These are phyloP conservation scores for Cordilura impudica DNA, from an alignment of 2,888 invertebrate species.

Conservation along the genomic window DNA sequence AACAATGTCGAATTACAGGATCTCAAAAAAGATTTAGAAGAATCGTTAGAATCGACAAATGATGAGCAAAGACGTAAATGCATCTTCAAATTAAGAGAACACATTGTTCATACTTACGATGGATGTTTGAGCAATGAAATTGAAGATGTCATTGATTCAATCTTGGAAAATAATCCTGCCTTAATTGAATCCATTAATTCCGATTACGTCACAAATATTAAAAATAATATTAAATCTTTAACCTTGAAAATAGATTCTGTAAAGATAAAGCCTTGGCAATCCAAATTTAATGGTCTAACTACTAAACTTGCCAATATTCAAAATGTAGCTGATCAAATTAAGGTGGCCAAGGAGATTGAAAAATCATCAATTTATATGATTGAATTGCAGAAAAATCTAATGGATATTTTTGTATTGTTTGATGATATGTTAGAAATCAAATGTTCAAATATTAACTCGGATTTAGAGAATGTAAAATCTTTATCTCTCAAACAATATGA, in stretches of 20 bases:
- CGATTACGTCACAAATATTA: conserved; percentile 27
- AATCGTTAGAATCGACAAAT: conserved; percentile 59
- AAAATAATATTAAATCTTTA: neutral
- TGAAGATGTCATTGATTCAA: conserved; percentile 60
- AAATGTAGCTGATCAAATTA: conserved; percentile 14
- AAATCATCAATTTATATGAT: conserved; percentile 63
- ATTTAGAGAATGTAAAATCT: conserved; percentile 43
- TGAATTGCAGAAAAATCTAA: conserved; percentile 70
- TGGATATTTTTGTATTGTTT: conserved; percentile 65
- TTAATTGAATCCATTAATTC: conserved; percentile 39
- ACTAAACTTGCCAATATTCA: conserved; percentile 42
- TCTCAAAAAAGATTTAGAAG: conserved; percentile 31
- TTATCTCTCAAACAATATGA: conserved; percentile 47
- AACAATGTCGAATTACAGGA: conserved; percentile 26
- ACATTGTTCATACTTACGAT: conserved; percentile 75
- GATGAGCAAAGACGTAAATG: conserved; percentile 65
- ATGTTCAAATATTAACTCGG: conserved; percentile 2
- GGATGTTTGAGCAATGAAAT: conserved; percentile 63
- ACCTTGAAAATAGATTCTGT: conserved; percentile 8
- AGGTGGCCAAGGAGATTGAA: conserved; percentile 9
- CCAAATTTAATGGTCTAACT: conserved; percentile 9
- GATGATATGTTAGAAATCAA: conserved; percentile 55
- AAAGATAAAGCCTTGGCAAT: neutral
- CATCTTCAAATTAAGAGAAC: conserved; percentile 71
- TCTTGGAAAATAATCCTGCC: conserved; percentile 41